These are phyloP conservation scores for Hypotaenidia okinawae DNA, from an alignment of 2,797 vertebrate species.

Conservation along the genomic window DNA sequence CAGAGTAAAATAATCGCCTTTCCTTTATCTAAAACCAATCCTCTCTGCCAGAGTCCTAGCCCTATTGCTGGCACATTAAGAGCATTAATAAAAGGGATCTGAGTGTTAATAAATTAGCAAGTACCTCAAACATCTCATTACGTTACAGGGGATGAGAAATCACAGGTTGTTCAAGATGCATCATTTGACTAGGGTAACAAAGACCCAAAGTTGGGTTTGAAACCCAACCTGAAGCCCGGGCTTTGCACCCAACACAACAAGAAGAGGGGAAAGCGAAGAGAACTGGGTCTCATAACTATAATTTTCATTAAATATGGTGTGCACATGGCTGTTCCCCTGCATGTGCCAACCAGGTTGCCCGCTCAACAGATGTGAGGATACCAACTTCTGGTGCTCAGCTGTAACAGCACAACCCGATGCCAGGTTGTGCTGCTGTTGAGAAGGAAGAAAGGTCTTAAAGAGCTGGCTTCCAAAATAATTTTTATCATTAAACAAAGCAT, in stretches of 20 bases:
- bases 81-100: background rate
- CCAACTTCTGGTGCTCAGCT: background rate
- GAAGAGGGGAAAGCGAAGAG: background rate
- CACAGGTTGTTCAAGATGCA: background rate
- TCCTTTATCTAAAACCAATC: background rate
- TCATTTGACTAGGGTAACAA: background rate
- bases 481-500: background rate
- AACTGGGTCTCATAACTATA: background rate
- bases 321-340: background rate
- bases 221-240: background rate
- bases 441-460: background rate
- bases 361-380: background rate
- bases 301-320: background rate
- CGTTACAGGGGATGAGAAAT: background rate
- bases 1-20: conserved; percentile 21
- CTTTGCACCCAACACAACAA: background rate
- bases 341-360: background rate
- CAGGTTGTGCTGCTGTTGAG: background rate
- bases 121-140: background rate
- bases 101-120: background rate
- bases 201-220: background rate
- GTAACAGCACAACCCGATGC: background rate
- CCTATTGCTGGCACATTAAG: background rate
- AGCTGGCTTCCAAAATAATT: background rate
- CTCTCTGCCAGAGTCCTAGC: background rate